Evolutionary conservation across 2,113 vertebrate species (phyloP).

Genomic region (Agapornis roseicollis): DNA sequence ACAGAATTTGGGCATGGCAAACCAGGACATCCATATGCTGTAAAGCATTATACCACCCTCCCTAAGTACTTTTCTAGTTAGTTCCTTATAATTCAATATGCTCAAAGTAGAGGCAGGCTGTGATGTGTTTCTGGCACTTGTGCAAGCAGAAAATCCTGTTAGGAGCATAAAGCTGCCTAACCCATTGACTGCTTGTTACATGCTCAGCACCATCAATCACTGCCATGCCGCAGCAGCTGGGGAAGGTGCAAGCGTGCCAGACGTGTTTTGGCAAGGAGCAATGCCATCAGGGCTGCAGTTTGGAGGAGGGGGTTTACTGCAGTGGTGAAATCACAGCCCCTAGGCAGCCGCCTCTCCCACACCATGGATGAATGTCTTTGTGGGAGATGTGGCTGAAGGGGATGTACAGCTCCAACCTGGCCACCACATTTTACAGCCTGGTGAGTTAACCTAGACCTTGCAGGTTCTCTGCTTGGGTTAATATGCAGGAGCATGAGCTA

Average conservation of each 20-base stretch:
- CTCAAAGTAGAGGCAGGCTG: neutral
- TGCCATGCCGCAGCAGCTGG: accelerated
- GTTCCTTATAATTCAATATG: neutral
- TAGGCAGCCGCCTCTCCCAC: accelerated
- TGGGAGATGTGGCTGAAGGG: neutral
- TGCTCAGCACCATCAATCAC: neutral
- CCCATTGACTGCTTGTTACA: neutral
- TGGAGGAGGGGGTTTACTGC: accelerated
- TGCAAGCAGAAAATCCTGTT: slow-evolving; percentile 9
- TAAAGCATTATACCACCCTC: neutral
- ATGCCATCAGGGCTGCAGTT: neutral
- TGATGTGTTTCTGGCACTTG: neutral
- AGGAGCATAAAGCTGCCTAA: neutral
- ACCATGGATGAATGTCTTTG: accelerated
- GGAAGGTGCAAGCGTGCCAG: neutral
- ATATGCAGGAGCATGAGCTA: neutral
- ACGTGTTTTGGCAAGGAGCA: neutral
- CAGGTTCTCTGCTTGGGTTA: neutral
- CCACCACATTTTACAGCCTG: accelerated
- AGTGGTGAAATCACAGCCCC: neutral
- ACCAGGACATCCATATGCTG: slow-evolving; percentile 21
- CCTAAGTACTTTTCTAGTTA: neutral
- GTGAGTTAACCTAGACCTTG: neutral
- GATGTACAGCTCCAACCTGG: accelerated
- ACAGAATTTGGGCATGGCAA: slow-evolving; percentile 13